Percentiles rank a stretch among this genome's conserved stretches.
Conservation (phyloP, 2,113 vertebrate genomes). For the Cyanocitta stelleri region DNA sequence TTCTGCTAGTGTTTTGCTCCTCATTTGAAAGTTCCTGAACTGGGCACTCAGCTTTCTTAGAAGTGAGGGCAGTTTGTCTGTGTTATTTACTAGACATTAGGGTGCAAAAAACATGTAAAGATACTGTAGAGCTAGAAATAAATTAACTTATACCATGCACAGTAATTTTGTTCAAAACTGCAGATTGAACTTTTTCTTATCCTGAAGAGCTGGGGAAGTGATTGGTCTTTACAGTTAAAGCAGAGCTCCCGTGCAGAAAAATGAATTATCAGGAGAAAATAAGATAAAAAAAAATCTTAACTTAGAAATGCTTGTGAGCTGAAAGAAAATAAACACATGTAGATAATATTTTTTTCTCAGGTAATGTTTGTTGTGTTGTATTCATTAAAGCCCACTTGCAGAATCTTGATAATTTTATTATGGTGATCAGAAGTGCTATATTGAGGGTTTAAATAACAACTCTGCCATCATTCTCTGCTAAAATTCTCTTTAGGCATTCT, state of each 20-base stretch:
- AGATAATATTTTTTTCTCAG: neutral
- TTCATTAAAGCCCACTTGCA: neutral
- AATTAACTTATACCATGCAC: fast-evolving
- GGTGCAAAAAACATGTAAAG: neutral
- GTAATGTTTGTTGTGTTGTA: neutral
- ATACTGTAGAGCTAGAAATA: neutral
- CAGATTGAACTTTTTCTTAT: neutral
- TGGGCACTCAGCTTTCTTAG: neutral
- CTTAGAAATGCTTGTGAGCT: neutral
- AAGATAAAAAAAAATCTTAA: neutral
- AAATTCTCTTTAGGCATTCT: neutral
- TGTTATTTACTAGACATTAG: neutral
- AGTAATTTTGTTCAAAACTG: neutral
- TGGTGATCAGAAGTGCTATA: neutral
- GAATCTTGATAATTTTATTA: neutral
- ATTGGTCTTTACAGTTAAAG: neutral
- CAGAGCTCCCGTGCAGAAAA: neutral
- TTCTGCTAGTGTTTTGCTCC: neutral
- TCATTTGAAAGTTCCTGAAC: neutral
- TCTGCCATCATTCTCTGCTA: neutral
- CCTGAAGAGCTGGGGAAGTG: neutral
- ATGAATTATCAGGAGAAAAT: neutral
- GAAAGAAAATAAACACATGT: neutral
- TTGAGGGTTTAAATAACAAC: neutral
- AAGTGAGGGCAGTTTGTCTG: neutral